Evolutionary conservation across 2,113 vertebrate genomes (phyloP), one percentile per base, ranked within the genome.

Genomic region (Brachionichthys hirsutus): DNA sequence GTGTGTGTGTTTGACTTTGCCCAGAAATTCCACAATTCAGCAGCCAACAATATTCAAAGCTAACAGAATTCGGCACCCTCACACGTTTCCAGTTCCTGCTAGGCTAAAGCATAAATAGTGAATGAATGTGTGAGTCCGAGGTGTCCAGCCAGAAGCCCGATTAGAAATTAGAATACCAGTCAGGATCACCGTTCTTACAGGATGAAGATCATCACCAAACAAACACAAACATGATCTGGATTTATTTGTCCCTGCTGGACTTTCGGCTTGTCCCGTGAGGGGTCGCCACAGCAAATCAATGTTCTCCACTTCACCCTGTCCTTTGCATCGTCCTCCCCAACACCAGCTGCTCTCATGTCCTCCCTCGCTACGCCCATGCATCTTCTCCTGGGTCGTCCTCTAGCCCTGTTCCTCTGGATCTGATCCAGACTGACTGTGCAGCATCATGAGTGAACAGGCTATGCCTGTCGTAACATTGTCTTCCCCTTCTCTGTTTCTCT

Each of bases 161-260:
- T 83, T 66, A 77, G 73, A 87, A 86, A 81, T 83, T 66, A 77
- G 73, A 87, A 86, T 83, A 86, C 80, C 83, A 87, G 64, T 70
- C 64, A 68, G 82, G 68, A 81, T 87, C 82, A 72, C n/a, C n/a
- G n/a, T n/a, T n/a, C 43, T 59, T 60, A 48, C 48, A 56, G 81
- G 77, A 81, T 78, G 42, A 73, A 61, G 68, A 77, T 74, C 44
- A 66, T 71, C 44, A 74, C 47, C 54, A 70, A 85, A 75, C 53
- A 61, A 71, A 60, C 52, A 80, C 36, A 60, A 54, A 80, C 22
- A 57, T 50, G n/a, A 65, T 62, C 15, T 62, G 18, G 12, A 40
- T 59, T 13, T 3, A 7, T 52, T 34, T 6, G 2, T 30, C 38
- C 2, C 35, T 30, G 24, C n/a, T n/a, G n/a, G n/a, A n/a, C n/a